Percentiles rank a stretch among this genome's conserved stretches.
Conservation (phyloP, 2,797 vertebrate species). For the Linurgus olivaceus region DNA sequence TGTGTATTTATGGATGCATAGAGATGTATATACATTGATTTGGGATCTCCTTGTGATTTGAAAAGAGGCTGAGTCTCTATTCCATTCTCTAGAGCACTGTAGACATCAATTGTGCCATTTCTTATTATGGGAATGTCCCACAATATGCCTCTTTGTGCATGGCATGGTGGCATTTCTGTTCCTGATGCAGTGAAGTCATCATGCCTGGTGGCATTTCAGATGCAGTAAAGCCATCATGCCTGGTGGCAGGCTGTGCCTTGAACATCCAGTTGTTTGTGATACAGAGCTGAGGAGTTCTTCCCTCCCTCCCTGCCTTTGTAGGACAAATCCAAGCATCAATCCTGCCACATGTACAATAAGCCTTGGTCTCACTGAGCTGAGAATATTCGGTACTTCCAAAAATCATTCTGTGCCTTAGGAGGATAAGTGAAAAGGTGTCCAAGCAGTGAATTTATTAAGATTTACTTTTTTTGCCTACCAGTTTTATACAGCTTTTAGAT, state of each 20-base stretch:
- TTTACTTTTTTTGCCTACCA: not conserved
- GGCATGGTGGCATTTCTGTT: not conserved
- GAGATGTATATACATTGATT: not conserved
- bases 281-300: not conserved
- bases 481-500: slow-evolving; percentile 8
- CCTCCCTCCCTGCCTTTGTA: not conserved
- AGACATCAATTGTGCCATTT: not conserved
- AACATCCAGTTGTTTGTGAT: not conserved
- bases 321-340: not conserved
- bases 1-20: not conserved
- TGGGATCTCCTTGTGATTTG: not conserved
- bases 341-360: not conserved
- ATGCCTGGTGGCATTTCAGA: not conserved
- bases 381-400: not conserved
- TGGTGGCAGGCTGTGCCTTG: not conserved
- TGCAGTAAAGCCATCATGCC: not conserved
- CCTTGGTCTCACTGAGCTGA: not conserved
- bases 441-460: slow-evolving; percentile 47
- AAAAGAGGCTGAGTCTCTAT: not conserved
- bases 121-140: not conserved
- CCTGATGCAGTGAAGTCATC: not conserved
- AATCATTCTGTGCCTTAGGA: not conserved
- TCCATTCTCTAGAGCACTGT: not conserved
- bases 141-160: not conserved
- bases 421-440: slow-evolving; percentile 40